Conservation (phyloP, 2,888 invertebrate species). For the Punctoribates punctum region DNA sequence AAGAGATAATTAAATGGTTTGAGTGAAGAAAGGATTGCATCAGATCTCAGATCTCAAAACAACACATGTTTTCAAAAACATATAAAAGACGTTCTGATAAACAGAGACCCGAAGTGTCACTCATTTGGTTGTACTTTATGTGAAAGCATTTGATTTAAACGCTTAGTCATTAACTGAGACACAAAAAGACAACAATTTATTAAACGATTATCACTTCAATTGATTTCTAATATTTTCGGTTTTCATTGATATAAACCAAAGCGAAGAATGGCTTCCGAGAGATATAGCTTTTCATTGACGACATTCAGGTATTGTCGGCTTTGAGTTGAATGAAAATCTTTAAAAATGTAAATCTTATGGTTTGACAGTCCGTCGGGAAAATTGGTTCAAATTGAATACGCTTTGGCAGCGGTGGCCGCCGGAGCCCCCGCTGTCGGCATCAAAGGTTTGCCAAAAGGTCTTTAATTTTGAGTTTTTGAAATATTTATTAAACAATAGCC, state of each 20-base stretch:
- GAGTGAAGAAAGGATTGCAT: no score
- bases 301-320: constrained; percentile 66
- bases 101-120: no score
- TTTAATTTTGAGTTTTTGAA: no score
- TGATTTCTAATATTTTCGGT: not conserved
- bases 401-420: constrained; percentile 94
- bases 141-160: not conserved
- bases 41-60: no score
- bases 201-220: not conserved
- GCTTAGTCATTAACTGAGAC: no score
- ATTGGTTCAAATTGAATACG: constrained; percentile 99
- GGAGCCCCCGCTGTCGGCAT: constrained; percentile 99
- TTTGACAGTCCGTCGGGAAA: constrained; percentile 90
- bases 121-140: not conserved
- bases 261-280: constrained; percentile 75
- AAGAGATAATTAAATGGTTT: no score
- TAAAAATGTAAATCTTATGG: not conserved
- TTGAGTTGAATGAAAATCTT: not conserved
- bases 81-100: no score
- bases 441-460: constrained; percentile 82
- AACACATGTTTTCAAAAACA: no score
- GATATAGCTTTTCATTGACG: constrained; percentile 94
- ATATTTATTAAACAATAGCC: constrained; percentile 59
- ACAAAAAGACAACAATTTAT: not conserved
- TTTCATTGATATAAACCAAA: not conserved